Percentiles rank a stretch among this genome's conserved stretches.
Conservation (phyloP, 2,797 vertebrate genomes). For the Galago senegalensis region DNA sequence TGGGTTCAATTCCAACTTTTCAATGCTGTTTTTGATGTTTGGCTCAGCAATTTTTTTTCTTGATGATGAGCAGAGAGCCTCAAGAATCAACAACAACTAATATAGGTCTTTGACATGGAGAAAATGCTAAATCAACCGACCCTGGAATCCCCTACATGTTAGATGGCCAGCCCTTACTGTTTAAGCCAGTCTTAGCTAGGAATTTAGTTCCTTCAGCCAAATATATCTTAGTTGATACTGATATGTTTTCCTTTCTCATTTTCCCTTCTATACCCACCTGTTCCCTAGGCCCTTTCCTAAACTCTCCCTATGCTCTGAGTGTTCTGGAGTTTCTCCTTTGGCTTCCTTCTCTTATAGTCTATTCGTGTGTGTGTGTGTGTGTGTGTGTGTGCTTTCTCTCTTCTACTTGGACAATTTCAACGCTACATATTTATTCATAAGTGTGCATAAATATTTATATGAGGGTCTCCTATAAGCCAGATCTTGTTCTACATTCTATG, state of each 20-base stretch:
- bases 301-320: background rate
- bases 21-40: conserved; percentile 4
- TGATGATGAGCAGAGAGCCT: background rate
- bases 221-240: background rate
- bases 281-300: background rate
- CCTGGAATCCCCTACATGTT: background rate
- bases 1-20: background rate
- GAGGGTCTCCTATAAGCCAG: background rate
- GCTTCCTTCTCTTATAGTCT: background rate
- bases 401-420: background rate
- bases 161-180: background rate
- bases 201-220: background rate
- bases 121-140: background rate
- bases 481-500: background rate
- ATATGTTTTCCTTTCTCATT: background rate
- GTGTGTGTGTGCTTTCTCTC: background rate
- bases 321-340: background rate
- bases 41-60: background rate
- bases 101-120: background rate
- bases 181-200: background rate
- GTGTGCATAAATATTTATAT: background rate
- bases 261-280: background rate
- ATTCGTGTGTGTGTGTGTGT: background rate
- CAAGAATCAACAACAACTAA: background rate
- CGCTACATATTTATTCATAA: background rate